These are phyloP conservation scores for Protobothrops flavoviridis DNA, from an alignment of 2,113 vertebrate species.

Conservation along the genomic window DNA sequence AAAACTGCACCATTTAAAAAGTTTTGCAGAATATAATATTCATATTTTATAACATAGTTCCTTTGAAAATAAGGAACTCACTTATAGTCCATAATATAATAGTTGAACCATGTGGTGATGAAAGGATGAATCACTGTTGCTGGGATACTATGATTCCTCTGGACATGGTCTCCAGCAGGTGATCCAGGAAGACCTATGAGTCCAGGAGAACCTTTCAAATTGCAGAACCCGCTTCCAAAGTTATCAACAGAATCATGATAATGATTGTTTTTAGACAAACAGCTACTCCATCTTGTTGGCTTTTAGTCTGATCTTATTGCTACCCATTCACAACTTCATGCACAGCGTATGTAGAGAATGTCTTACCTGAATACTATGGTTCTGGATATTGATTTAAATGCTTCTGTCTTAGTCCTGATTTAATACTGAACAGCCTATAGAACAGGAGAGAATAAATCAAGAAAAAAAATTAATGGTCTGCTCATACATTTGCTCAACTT, in stretches of 20 bases:
- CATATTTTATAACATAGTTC: neutral
- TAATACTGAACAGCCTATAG: conserved; percentile 11
- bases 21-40: neutral
- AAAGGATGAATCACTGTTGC: neutral
- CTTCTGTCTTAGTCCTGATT: conserved; percentile 6
- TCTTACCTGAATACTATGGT: conserved; percentile 32
- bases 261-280: neutral
- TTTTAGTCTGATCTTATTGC: neutral
- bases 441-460: neutral
- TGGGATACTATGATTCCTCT: neutral
- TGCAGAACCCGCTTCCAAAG: neutral
- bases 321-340: neutral
- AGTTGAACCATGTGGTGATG: neutral
- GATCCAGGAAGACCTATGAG: neutral
- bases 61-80: neutral
- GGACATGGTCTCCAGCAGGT: neutral
- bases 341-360: neutral
- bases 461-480: neutral
- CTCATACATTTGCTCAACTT: neutral
- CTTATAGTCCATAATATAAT: neutral
- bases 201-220: neutral
- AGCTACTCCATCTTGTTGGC: neutral
- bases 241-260: neutral
- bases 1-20: neutral
- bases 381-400: conserved; percentile 22